Evolutionary conservation across 2,797 vertebrate genomes (phyloP), one percentile per base, ranked within the genome.

Genomic region (Amphiprion clarkii): DNA sequence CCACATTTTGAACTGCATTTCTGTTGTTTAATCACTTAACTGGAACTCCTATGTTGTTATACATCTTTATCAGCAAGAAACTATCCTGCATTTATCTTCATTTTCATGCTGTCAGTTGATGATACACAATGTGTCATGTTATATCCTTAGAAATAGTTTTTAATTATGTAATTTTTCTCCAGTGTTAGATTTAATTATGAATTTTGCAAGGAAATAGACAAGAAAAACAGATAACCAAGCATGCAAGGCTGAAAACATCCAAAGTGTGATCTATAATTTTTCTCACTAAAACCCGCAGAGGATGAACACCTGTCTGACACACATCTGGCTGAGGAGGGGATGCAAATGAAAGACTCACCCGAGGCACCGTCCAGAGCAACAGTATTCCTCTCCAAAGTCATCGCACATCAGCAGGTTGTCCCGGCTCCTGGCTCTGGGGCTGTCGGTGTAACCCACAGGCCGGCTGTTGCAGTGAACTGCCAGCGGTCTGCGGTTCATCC

Each of bases 391-490:
- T 42, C 83, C 79, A 21, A 89, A 88, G 23, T 95, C 94, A 64
- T 94, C 91, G 6, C 87, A 88, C 54, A 84, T 71, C 44, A 95
- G 85, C 67, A 95, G 89, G 86, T 94, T 94, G 27, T 95, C 94
- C 1, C 89, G 86, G 71, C 93, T 95, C 68, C 88, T 87, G 67
- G 86, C 87, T 69, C 90, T 79, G 51, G 89, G 90, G 73, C 85
- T 89, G 68, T 89, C 70, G 0, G 10, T 69, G 74, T 76, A 71
- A 55, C 66, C 85, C 8, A 53, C 78, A 29, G 89, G 63, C 31
- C 61, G 81, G 63, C 89, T 82, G 88, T 70, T 87, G 23, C 73
- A 76, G 21, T 84, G 64, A 44, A 31, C 71, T 8, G 55, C 72
- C n/a, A 72, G 55, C 10, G 76, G 90, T 78, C 80, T 90, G 85